A percentile compares a stretch with the other conserved stretches of the same genome.
Conservation (phyloP, 2,888 invertebrate species). For the Spodoptera picta region DNA sequence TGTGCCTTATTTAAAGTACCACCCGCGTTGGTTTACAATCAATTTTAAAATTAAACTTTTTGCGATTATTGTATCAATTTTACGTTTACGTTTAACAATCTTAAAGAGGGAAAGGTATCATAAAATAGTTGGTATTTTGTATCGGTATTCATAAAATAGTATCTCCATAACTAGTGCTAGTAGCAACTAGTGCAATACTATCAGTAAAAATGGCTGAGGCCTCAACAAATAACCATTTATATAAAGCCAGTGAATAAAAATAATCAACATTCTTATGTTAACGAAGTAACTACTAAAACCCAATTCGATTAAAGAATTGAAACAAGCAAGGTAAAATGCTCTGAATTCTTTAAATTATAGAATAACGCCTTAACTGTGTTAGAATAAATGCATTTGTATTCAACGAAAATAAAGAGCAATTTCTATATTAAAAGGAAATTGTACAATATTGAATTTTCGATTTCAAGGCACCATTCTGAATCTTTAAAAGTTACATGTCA, state of each 20-base stretch:
- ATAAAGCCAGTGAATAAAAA: constrained; percentile 37
- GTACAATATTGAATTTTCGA: no score
- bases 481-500: no score
- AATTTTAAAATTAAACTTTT: constrained; percentile 62
- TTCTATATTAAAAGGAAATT: no score
- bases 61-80: constrained; percentile 48
- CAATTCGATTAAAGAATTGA: constrained; percentile 41
- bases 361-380: constrained; percentile 30
- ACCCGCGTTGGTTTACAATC: constrained; percentile 71
- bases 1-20: constrained; percentile 67
- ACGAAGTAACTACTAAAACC: constrained; percentile 24
- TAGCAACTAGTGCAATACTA: not conserved
- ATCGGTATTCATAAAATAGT: no score
- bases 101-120: no score
- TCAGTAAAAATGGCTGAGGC: constrained; percentile 19
- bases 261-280: constrained; percentile 45
- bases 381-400: constrained; percentile 2
- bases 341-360: constrained; percentile 43
- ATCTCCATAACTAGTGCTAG: no score
- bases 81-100: constrained; percentile 1
- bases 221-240: constrained; percentile 20
- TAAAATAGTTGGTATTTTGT: no score
- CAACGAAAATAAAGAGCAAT: no score
- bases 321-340: constrained; percentile 50
- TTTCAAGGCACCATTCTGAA: no score